phyloP scores from a whole-genome alignment of 2,113 vertebrate species.

The Atractosteus spatula region DNA sequence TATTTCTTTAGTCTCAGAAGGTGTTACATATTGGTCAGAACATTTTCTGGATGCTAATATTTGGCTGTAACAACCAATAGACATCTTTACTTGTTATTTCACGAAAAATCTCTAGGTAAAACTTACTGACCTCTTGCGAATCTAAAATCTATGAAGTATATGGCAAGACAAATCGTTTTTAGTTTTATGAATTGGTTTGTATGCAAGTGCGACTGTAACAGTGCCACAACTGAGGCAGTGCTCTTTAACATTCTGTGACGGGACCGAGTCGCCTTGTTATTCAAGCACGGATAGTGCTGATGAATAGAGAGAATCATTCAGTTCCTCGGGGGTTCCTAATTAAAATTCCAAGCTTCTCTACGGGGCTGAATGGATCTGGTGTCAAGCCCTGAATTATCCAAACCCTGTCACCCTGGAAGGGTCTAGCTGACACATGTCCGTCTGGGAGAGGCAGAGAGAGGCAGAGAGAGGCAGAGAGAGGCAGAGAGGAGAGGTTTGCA shows the following conservation, averaged over 20 bases:
- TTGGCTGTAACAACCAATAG: no score
- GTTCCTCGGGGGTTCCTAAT: slow-evolving; percentile 18
- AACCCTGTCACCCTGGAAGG: slow-evolving; percentile 12
- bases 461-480: not conserved
- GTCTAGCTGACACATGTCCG: slow-evolving; percentile 1
- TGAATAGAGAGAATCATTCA: slow-evolving; percentile 24
- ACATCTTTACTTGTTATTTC: no score
- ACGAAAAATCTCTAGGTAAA: no score
- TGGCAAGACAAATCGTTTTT: no score
- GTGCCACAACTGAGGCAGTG: not conserved
- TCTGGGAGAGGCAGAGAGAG: not conserved
- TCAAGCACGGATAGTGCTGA: slow-evolving; percentile 1
- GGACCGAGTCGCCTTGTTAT: slow-evolving; percentile 1
- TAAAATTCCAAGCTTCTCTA: slow-evolving; percentile 16
- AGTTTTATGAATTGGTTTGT: no score
- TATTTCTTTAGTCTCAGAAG: no score
- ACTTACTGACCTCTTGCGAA: no score
- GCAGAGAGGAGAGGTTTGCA: not conserved
- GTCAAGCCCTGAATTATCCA: slow-evolving; percentile 6
- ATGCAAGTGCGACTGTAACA: not conserved
- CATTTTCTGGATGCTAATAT: no score
- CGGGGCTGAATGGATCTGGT: not conserved
- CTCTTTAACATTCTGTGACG: not conserved
- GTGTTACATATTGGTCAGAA: no score
- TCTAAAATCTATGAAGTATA: no score